A percentile compares a stretch with the other conserved stretches of the same genome.
Conservation (phyloP, 1,140 invertebrate genomes). For the Rhyzopertha dominica region DNA sequence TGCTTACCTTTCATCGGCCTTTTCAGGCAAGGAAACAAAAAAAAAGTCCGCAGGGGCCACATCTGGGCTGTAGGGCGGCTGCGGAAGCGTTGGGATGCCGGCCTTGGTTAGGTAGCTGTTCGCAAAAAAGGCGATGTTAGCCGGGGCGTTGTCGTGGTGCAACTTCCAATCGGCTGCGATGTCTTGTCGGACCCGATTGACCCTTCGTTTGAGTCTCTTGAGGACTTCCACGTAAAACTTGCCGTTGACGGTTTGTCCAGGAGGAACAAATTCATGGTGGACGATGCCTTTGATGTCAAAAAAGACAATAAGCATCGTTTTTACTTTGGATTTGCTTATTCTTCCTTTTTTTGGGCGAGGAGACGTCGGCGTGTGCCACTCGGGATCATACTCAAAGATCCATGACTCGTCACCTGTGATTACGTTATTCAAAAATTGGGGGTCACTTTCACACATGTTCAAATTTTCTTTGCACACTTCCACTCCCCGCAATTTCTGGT, state of each 20-base stretch:
- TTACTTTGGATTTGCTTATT: no score
- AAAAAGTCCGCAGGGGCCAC: not conserved
- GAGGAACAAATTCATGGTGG: no score
- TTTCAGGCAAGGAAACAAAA: not conserved
- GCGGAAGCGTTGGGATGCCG: no score
- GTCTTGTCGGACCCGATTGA: not conserved
- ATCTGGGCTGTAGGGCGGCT: not conserved
- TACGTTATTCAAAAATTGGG: slow-evolving; percentile 2
- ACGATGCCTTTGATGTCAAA: not conserved
- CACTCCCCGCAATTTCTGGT: slow-evolving; percentile 3
- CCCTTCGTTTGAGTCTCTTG: slow-evolving; percentile 3
- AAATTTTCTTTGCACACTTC: slow-evolving; percentile 2
- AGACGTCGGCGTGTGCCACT: slow-evolving; percentile 1
- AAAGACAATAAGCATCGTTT: slow-evolving; percentile 2
- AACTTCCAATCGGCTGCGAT: slow-evolving; percentile 7
- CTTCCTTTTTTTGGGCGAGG: no score
- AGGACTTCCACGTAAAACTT: slow-evolving; percentile 6
- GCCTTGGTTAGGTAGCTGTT: slow-evolving; percentile 9
- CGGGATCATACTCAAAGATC: not conserved
- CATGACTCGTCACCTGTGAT: not conserved
- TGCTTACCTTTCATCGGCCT: no score
- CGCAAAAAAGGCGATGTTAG: slow-evolving; percentile 3
- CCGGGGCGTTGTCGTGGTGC: slow-evolving; percentile 6
- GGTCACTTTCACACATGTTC: slow-evolving; percentile 3
- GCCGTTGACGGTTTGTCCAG: no score